Conservation (phyloP, 1,140 invertebrate species). For the Atta cephalotes region DNA sequence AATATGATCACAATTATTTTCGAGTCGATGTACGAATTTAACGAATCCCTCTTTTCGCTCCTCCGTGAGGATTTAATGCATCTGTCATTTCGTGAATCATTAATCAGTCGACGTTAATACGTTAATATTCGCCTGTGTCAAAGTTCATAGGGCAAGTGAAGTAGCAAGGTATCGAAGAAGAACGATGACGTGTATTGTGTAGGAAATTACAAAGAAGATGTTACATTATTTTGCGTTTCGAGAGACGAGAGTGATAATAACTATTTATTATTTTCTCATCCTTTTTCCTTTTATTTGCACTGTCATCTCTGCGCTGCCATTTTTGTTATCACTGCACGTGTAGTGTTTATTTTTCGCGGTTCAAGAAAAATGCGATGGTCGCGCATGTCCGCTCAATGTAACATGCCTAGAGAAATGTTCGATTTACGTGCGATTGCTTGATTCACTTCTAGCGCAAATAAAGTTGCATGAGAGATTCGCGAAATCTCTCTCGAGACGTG, state of each 20-base stretch:
- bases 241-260: background rate
- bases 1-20: background rate
- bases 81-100: constrained; percentile 20
- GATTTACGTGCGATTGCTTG: constrained; percentile 50
- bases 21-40: background rate
- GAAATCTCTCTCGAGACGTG: constrained; percentile 29
- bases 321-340: background rate
- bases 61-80: background rate
- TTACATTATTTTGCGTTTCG: constrained; percentile 1
- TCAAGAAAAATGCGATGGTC: background rate
- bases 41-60: background rate
- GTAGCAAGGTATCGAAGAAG: background rate
- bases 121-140: constrained; percentile 12
- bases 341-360: background rate
- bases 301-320: no score
- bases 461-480: constrained; percentile 43
- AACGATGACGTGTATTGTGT: background rate
- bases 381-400: background rate
- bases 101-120: constrained; percentile 28
- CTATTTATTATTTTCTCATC: background rate
- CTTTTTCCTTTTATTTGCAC: background rate
- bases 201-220: constrained; percentile 8
- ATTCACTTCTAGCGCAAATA: constrained; percentile 48
- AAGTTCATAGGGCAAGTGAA: background rate
- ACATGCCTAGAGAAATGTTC: constrained; percentile 28